Evolutionary conservation across 2,888 invertebrate genomes (phyloP).

Genomic region (Micoletzkya japonica): DNA sequence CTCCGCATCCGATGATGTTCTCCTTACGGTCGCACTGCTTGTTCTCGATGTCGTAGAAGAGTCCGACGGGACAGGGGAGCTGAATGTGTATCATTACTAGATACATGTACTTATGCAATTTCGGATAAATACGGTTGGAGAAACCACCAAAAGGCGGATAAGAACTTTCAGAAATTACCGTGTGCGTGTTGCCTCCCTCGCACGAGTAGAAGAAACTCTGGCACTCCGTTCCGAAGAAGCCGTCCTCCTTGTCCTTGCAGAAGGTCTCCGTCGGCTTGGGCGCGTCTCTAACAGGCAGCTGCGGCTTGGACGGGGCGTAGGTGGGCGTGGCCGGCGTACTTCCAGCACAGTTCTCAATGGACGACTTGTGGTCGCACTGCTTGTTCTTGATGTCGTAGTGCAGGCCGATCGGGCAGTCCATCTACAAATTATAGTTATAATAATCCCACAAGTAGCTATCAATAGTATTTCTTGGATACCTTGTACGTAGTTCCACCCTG

Average conservation of each 20-base stretch:
- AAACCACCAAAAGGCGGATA: neutral
- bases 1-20: slow-evolving; percentile 2
- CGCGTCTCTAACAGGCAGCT: neutral
- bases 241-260: slow-evolving; percentile 16
- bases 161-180: neutral
- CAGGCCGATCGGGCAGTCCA: slow-evolving; percentile 17
- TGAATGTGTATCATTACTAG: neutral
- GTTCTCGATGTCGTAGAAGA: slow-evolving; percentile 9
- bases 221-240: slow-evolving; percentile 21
- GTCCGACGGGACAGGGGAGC: slow-evolving; percentile 10
- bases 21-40: slow-evolving; percentile 9
- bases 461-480: neutral
- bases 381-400: slow-evolving; percentile 7
- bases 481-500: slow-evolving; percentile 4
- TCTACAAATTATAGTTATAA: neutral
- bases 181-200: slow-evolving; percentile 9
- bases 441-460: neutral
- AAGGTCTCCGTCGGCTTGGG: neutral
- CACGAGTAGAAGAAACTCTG: slow-evolving; percentile 21
- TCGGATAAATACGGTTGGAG: no score
- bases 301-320: neutral
- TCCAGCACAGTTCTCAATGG: slow-evolving; percentile 28
- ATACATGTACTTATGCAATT: neutral
- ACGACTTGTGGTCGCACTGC: neutral
- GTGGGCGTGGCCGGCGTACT: neutral